Conservation (phyloP, 1,140 invertebrate genomes). For the Laupala kohalensis region DNA sequence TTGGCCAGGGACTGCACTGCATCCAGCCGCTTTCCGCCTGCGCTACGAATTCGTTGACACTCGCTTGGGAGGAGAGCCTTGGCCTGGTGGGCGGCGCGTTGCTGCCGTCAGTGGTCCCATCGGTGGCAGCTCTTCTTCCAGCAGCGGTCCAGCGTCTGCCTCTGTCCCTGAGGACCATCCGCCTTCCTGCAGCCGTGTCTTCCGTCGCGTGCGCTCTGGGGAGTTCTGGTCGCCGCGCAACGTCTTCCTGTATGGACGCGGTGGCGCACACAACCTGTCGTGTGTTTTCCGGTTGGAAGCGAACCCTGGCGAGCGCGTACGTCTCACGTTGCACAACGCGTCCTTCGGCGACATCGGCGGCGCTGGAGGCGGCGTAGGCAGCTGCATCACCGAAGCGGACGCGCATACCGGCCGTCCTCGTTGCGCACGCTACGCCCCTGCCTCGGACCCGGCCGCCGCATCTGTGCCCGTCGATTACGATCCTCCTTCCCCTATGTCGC, state of each 20-base stretch:
- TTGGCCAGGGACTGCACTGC: slow-evolving; percentile 32
- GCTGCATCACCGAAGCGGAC: slow-evolving; percentile 53
- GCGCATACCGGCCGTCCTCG: slow-evolving; percentile 48
- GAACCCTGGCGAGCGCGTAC: slow-evolving; percentile 37
- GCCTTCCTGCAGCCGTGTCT: slow-evolving; percentile 37
- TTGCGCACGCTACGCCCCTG: slow-evolving; percentile 37
- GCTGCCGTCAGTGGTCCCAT: too few relatives aligned
- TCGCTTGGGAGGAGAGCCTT: slow-evolving; percentile 51
- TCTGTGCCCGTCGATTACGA: too few relatives aligned
- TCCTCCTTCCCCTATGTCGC: slow-evolving; percentile 32
- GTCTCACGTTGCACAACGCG: slow-evolving; percentile 53
- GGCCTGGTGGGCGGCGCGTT: slow-evolving; percentile 30
- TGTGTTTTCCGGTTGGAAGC: slow-evolving; percentile 63
- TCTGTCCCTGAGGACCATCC: slow-evolving; percentile 8
- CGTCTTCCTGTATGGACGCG: slow-evolving; percentile 61
- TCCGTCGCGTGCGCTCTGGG: slow-evolving; percentile 40
- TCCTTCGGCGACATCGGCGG: slow-evolving; percentile 46
- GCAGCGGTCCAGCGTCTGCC: too few relatives aligned
- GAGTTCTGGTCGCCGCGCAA: slow-evolving; percentile 54
- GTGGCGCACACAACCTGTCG: slow-evolving; percentile 54
- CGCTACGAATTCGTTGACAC: slow-evolving; percentile 77
- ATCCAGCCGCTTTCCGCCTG: slow-evolving; percentile 32
- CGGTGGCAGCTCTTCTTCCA: too few relatives aligned
- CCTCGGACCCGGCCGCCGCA: slow-evolving; percentile 29
- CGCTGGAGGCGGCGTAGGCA: slow-evolving; percentile 44